A percentile compares a stretch with the other conserved stretches of the same genome.
Conservation (phyloP, 1,140 invertebrate genomes). For the Platorchestia sp. region DNA sequence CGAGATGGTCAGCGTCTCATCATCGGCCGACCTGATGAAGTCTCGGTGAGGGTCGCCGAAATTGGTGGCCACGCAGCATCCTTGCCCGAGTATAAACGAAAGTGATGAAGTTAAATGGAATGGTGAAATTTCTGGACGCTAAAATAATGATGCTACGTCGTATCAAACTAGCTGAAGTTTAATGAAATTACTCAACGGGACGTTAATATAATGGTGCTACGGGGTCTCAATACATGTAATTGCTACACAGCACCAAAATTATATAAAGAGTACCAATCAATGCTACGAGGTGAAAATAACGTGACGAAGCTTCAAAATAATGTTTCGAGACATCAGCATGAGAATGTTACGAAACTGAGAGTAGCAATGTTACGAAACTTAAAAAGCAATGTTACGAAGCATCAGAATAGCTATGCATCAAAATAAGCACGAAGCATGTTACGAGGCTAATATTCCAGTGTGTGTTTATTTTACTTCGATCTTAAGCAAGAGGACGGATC, state of each 20-base stretch:
- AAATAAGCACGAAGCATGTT: too few species aligned
- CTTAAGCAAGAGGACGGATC: too few species aligned
- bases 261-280: neutral
- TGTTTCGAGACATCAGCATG: too few species aligned
- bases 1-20: neutral
- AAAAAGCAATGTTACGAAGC: neutral
- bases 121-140: neutral
- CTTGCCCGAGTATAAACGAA: too few species aligned
- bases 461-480: too few species aligned
- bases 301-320: neutral
- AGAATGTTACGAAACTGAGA: too few species aligned
- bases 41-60: neutral
- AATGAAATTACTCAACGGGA: neutral
- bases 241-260: neutral
- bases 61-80: neutral
- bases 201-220: too few species aligned
- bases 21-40: neutral
- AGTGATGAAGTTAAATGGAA: too few species aligned
- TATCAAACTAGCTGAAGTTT: neutral
- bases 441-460: too few species aligned
- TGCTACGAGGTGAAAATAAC: neutral
- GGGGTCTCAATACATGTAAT: too few species aligned
- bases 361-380: neutral
- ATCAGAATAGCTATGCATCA: neutral
- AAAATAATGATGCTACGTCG: neutral